Evolutionary conservation across 2,888 invertebrate genomes (phyloP).

Genomic region (Bibio marci): DNA sequence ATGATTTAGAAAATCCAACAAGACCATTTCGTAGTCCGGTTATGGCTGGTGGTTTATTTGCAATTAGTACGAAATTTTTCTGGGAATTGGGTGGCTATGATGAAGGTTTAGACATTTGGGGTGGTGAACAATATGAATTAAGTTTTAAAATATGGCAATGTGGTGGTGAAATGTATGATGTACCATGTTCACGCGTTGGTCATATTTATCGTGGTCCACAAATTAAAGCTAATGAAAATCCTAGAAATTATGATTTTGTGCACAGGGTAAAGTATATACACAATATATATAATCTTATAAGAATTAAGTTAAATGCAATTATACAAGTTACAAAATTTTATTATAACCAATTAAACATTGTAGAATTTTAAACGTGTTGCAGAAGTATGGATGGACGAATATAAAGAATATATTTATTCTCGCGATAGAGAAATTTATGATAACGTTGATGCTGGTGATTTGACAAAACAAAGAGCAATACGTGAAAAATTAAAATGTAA

Average conservation of each 20-base stretch:
- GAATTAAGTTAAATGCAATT: neutral
- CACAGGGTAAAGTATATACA: conserved; percentile 11
- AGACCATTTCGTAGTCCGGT: conserved; percentile 56
- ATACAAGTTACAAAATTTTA: neutral
- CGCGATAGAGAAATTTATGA: conserved; percentile 55
- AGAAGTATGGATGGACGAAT: conserved; percentile 99
- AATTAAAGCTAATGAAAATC: conserved; percentile 42
- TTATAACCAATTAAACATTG: no score
- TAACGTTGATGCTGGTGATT: conserved; percentile 61
- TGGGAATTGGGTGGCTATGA: conserved; percentile 95
- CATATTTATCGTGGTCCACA: conserved; percentile 82
- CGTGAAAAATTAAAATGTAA: conserved; percentile 65
- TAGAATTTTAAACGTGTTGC: conserved; percentile 86
- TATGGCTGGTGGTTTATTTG: conserved; percentile 95
- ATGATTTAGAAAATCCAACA: conserved; percentile 17
- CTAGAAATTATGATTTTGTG: conserved; percentile 78
- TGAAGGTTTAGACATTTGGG: conserved; percentile 88
- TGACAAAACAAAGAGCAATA: conserved; percentile 59
- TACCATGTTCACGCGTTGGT: conserved; percentile 83
- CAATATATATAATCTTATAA: neutral
- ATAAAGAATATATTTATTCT: conserved; percentile 67
- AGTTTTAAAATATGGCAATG: conserved; percentile 98
- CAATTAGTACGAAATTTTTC: conserved; percentile 79
- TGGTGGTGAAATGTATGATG: conserved; percentile 81
- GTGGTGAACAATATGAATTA: conserved; percentile 95